A percentile compares a stretch with the other conserved stretches of the same genome.
Conservation (phyloP, 1,140 invertebrate genomes). For the Sarcophaga bullata region DNA sequence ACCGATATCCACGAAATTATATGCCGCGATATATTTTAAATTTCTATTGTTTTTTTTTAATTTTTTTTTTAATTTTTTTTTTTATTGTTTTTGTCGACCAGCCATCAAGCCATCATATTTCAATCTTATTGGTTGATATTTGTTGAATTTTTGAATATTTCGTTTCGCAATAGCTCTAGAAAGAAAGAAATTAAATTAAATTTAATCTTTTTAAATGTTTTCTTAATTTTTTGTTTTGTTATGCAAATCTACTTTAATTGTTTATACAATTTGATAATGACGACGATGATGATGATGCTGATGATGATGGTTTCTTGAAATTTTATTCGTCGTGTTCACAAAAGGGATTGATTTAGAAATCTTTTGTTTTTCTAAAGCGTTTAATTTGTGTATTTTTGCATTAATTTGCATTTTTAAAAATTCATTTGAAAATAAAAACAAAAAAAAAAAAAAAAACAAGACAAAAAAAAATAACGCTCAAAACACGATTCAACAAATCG, state of each 20-base stretch:
- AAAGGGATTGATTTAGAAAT: not conserved
- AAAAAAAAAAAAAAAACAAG: no score
- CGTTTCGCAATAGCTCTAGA: no score
- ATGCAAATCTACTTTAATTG: not conserved
- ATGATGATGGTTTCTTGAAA: not conserved
- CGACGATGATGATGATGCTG: no score
- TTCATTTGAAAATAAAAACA: no score
- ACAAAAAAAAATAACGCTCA: no score
- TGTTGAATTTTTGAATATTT: no score
- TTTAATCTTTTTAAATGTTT: not conserved
- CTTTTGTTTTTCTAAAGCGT: not conserved
- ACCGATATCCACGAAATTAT: no score
- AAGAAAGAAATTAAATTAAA: no score
- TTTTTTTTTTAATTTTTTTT: no score
- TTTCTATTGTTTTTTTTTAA: not conserved
- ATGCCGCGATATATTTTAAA: not conserved
- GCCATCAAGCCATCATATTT: not conserved
- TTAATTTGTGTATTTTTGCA: not conserved
- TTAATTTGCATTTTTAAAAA: not conserved
- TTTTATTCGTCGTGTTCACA: not conserved
- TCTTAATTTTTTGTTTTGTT: slow-evolving; percentile 9
- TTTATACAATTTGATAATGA: not conserved
- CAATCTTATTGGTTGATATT: not conserved
- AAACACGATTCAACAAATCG: not conserved
- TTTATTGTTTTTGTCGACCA: not conserved